Evolutionary conservation across 2,888 invertebrate species (phyloP).

Genomic region (Drosophila mercatorum): DNA sequence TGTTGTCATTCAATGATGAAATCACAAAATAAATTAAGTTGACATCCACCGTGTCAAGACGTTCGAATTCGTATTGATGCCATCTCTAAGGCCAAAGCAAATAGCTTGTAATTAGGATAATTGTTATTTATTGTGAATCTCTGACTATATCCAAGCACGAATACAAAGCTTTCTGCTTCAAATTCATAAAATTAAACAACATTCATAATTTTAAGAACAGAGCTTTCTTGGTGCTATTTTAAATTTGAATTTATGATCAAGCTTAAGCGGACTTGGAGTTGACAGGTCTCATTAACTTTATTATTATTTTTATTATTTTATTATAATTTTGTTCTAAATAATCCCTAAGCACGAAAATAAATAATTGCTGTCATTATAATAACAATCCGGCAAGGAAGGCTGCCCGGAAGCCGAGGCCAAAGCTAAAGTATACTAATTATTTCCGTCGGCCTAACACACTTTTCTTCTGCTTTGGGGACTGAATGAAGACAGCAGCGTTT

Average conservation of each 20-base stretch:
- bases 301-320: neutral
- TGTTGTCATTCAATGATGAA: too few species aligned
- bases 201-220: neutral
- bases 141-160: too few species aligned
- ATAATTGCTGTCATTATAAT: constrained; percentile 49
- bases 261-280: constrained; percentile 31
- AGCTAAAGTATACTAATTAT: constrained; percentile 57
- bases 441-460: constrained; percentile 45
- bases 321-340: constrained; percentile 2
- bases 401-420: constrained; percentile 31
- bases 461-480: constrained; percentile 2
- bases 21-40: too few species aligned
- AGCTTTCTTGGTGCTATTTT: neutral
- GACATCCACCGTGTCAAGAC: neutral
- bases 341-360: constrained; percentile 7
- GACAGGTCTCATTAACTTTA: constrained; percentile 44
- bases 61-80: neutral
- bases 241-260: constrained; percentile 31
- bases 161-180: neutral
- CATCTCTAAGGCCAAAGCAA: neutral
- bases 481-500: constrained; percentile 5
- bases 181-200: constrained; percentile 5
- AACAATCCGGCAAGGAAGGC: constrained; percentile 28
- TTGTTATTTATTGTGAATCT: constrained; percentile 35
- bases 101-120: constrained; percentile 49